Base-by-base conservation (phyloP, 2,113 vertebrate genomes). In the Pelusios castaneus region DNA sequence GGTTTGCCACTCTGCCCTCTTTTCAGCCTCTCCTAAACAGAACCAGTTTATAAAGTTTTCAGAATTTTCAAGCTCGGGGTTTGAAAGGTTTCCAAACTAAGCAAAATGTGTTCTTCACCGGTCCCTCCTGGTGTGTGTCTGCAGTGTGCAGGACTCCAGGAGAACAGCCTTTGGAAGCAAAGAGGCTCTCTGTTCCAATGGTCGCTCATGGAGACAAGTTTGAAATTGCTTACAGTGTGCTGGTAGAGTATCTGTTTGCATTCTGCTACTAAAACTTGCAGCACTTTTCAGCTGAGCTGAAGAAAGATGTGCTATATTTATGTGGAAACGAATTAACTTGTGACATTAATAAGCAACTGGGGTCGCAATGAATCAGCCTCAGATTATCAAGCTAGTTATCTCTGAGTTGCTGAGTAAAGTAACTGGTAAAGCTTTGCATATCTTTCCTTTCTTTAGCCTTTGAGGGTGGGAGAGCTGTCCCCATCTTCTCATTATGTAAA, bases 191-290 rank as follows among this genome's bases (percentile, higher is more conserved):
- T 78, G 24, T 76, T 76, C 41, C 73, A 38, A 5, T 45, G 41
- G 12, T 45, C 13, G 10, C 25, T 45, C 41, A 25, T 43, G 73
- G 73, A 76, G 73, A 76, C 85, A 24, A 58, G n/a, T 29, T 52
- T 84, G 45, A 1, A 0, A 12, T 27, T 0, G 0, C 19, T 63
- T 0, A 0, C 63, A 79, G 19, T 38, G n/a, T 67, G n/a, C 63
- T 38, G n/a, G n/a, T 60, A 55, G 84, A 27, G 49, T n/a, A 52
- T 91, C 63, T 27, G 38, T n/a, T 38, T n/a, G 5, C 0, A 0
- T 41, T 5, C 67, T 56, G 45, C 31, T 45, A 43, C 16, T 0
- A 2, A 89, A 60, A 58, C 6, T 51, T 90, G 0, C 34, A 38
- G 17, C 47, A 75, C 80, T 29, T 91, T 81, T 47, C 75, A 70